These are phyloP conservation scores for Microctenopoma steveboyesi DNA, from an alignment of 2,797 vertebrate species.

Conservation along the genomic window DNA sequence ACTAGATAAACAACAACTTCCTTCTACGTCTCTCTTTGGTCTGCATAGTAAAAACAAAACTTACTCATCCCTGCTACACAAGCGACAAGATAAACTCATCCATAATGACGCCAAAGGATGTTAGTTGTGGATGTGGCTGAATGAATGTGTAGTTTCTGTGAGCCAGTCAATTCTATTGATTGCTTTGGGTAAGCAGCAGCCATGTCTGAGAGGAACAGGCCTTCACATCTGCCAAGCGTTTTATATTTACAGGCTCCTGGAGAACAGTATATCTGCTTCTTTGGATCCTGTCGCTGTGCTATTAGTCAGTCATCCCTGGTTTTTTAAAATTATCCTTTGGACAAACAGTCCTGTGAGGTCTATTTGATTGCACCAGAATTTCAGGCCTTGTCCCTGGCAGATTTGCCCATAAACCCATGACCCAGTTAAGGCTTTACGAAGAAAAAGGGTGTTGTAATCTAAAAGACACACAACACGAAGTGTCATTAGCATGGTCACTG, in stretches of 20 bases:
- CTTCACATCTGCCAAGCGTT: conserved; percentile 69
- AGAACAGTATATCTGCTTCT: conserved; percentile 69
- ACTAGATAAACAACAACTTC: conserved; percentile 75
- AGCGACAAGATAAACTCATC: conserved; percentile 71
- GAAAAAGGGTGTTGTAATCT: conserved; percentile 38
- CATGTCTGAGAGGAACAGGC: conserved; percentile 55
- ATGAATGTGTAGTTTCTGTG: conserved; percentile 69
- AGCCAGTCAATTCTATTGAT: conserved; percentile 73
- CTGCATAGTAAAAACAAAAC: conserved; percentile 54
- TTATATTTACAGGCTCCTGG: conserved; percentile 75
- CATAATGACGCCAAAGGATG: conserved; percentile 70
- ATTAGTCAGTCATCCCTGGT: conserved; percentile 68
- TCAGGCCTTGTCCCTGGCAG: conserved; percentile 22
- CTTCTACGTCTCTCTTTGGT: conserved; percentile 44
- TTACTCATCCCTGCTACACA: conserved; percentile 56
- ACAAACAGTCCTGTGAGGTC: conserved; percentile 52
- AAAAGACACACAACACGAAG: conserved; percentile 12
- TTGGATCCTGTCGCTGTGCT: conserved; percentile 61
- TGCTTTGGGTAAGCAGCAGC: conserved; percentile 52
- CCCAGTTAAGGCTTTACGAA: conserved; percentile 25
- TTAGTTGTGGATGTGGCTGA: conserved; percentile 58
- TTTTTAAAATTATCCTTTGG: conserved; percentile 60
- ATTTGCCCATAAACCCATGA: conserved; percentile 33
- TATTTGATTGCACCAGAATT: conserved; percentile 42
- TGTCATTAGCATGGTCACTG: conserved; percentile 1